Base-by-base conservation (phyloP, 2,797 vertebrate genomes). In the Semotilus atromaculatus region DNA sequence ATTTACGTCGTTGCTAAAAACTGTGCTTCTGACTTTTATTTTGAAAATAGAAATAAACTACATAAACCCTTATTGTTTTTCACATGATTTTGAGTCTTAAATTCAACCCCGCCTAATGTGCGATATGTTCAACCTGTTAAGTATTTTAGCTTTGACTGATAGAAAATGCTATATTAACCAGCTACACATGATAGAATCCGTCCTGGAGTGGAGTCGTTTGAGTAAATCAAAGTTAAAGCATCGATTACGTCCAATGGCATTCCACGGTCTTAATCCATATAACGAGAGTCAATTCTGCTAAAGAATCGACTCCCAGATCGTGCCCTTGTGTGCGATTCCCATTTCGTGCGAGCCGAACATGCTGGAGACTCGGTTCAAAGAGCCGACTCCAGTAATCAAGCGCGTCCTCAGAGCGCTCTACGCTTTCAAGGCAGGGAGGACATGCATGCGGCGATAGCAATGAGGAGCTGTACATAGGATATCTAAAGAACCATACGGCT, bases 401-500 rank as follows among this genome's bases (percentile, higher is more conserved):
- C 10, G 43, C 77, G 78, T 80, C 77, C 76, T 79, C 71, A 21
- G 9, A 71, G 40, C 38, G 34, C 74, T 68, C 3, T 74, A 64
- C 29, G 66, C 74, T 81, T 73, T 45, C 68, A 55, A 87, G 71
- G 53, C 58, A 83, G 85, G 87, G 68, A 48, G 45, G 45, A 48
- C 45, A 48, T 48, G 45, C 81, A 76, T 80, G 84, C 85, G 43
- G 85, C 55, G 64, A 83, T 51, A 83, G 82, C 76, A 85, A 82
- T 88, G 87, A 88, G 76, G 88, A 74, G 73, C 55, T 82, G 45
- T 64, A 55, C 45, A 7, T 40, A 72, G 34, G n/a, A 66, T 5
- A 79, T 84, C 67, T 81, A 85, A 88, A 86, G 76, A 19, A 82
- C 13, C 29, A 84, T 88, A 88, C 3, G 43, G 83, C 88, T 84